Conservation (phyloP, 2,797 vertebrate genomes). For the Arremon brunneinucha region DNA sequence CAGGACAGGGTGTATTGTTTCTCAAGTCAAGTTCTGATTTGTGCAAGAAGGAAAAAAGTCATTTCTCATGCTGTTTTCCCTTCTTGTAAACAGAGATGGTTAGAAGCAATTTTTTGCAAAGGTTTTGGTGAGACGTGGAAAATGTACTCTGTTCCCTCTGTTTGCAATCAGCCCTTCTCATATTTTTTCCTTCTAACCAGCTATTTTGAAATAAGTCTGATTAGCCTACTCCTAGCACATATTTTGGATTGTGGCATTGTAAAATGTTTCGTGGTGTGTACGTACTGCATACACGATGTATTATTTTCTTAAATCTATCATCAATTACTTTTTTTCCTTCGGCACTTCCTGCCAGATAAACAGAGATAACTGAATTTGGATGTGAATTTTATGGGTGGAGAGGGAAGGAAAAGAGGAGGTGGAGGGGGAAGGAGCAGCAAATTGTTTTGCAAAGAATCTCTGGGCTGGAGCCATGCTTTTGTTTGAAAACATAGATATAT, state of each 20-base stretch:
- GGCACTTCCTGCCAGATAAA: not conserved
- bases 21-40: conserved; percentile 14
- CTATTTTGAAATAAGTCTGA: not conserved
- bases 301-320: not conserved
- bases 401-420: conserved; percentile 50
- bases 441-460: conserved; percentile 11
- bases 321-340: not conserved
- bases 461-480: conserved; percentile 43
- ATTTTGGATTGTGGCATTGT: not conserved
- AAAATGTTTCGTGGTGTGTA: not conserved
- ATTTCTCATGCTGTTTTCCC: conserved; percentile 18
- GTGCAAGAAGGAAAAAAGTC: not conserved
- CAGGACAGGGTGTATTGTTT: not conserved
- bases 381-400: conserved; percentile 24
- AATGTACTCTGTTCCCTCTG: not conserved
- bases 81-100: not conserved
- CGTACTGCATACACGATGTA: fast-evolving
- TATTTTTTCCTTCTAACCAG: not conserved
- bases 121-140: not conserved
- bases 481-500: not conserved
- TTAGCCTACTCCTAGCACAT: not conserved
- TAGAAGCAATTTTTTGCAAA: not conserved
- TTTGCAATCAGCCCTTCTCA: not conserved
- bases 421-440: conserved; percentile 21
- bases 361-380: conserved; percentile 17